A percentile compares a stretch with the other conserved stretches of the same genome.
Conservation (phyloP, 37 sponge, comb jelly and placozoan species). For the Theonella swinhoei region DNA sequence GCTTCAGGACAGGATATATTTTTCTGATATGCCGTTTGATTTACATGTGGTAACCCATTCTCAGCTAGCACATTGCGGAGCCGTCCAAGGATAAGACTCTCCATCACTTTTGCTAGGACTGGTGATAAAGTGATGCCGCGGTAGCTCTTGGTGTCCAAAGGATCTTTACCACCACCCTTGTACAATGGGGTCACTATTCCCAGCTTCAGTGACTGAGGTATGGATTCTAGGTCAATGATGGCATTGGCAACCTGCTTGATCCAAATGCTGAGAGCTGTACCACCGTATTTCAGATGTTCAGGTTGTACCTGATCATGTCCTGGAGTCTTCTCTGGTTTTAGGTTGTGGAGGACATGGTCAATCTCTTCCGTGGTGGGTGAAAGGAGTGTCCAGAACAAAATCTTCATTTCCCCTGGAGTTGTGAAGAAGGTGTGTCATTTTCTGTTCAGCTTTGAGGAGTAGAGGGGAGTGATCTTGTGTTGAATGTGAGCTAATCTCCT, state of each 20-base stretch:
- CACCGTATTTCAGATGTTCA: slow-evolving; percentile 25
- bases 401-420: slow-evolving; percentile 18
- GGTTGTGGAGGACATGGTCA: background rate
- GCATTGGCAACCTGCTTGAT: slow-evolving; percentile 1
- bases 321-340: slow-evolving; percentile 26
- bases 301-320: slow-evolving; percentile 22
- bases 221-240: background rate
- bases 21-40: slow-evolving; percentile 17
- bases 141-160: slow-evolving; percentile 8
- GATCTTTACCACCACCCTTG: slow-evolving; percentile 9
- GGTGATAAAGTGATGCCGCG: slow-evolving; percentile 16
- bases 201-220: slow-evolving; percentile 7
- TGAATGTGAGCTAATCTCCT: background rate
- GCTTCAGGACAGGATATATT: background rate
- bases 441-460: background rate
- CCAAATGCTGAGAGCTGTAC: slow-evolving; percentile 8
- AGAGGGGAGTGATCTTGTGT: too few relatives aligned
- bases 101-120: slow-evolving; percentile 12
- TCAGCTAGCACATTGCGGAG: background rate
- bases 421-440: background rate
- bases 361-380: slow-evolving; percentile 12
- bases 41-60: background rate
- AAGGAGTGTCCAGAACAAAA: slow-evolving; percentile 1
- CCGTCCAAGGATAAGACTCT: background rate
- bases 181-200: slow-evolving; percentile 3